A percentile compares a stretch with the other conserved stretches of the same genome.
Conservation (phyloP, 2,888 invertebrate genomes). For the Leucophenga maculata region DNA sequence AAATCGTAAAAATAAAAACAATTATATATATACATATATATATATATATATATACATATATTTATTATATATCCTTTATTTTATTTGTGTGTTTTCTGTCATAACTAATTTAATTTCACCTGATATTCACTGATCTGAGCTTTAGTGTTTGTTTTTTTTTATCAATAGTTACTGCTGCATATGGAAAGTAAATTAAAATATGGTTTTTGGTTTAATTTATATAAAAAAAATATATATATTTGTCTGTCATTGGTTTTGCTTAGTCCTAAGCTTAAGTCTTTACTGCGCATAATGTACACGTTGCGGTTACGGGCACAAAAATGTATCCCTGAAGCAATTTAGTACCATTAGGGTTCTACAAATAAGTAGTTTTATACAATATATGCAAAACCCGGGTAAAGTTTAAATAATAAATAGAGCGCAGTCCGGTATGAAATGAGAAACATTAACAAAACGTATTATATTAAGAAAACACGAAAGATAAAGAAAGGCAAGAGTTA, state of each 20-base stretch:
- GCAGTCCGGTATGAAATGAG: too few species aligned
- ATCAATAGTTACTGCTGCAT: not conserved
- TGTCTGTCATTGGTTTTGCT: conserved; percentile 18
- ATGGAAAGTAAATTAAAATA: not conserved
- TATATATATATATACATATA: conserved; percentile 26
- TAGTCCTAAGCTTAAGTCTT: not conserved
- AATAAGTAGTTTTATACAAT: too few species aligned
- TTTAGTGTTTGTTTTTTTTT: conserved; percentile 24
- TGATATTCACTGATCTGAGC: conserved; percentile 9
- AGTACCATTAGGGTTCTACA: too few species aligned
- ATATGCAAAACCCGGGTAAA: too few species aligned
- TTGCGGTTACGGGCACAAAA: too few species aligned
- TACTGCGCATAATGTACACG: too few species aligned
- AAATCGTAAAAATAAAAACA: conserved; percentile 47
- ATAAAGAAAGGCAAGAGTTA: too few species aligned
- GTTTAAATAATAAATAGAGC: too few species aligned
- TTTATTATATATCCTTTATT: conserved; percentile 28
- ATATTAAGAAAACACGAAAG: too few species aligned
- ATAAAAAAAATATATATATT: not conserved
- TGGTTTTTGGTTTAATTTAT: not conserved
- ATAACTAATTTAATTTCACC: conserved; percentile 59
- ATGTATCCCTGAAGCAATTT: too few species aligned
- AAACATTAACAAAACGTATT: too few species aligned
- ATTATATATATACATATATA: conserved; percentile 34
- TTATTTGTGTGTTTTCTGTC: conserved; percentile 62